Percentiles rank a stretch among this genome's conserved stretches.
These are phyloP conservation scores for Drusus annulatus DNA, from an alignment of 1,140 invertebrate species.

Conservation along the genomic window DNA sequence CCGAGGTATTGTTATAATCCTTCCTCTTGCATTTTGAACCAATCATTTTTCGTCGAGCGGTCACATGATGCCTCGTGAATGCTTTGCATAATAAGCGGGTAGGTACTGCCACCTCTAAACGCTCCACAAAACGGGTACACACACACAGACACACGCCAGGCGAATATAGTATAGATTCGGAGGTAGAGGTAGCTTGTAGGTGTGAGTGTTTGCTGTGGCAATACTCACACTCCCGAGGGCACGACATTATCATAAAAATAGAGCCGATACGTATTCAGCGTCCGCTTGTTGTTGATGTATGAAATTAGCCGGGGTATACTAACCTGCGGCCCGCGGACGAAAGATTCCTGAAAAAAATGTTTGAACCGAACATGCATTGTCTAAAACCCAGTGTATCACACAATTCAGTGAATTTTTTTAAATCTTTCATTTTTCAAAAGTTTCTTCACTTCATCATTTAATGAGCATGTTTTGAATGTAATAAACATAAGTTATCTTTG, in stretches of 20 bases:
- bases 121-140: constrained; percentile 2
- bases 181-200: too few species aligned
- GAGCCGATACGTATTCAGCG: constrained; percentile 25
- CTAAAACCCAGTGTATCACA: too few species aligned
- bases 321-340: neutral
- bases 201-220: neutral
- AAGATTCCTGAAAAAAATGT: neutral
- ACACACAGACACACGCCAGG: constrained; percentile 14
- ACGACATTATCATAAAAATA: constrained; percentile 41
- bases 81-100: constrained; percentile 41
- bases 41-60: constrained; percentile 38
- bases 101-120: constrained; percentile 31
- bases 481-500: too few species aligned
- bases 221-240: constrained; percentile 1
- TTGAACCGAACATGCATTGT: too few species aligned
- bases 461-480: too few species aligned
- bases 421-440: too few species aligned
- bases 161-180: too few species aligned
- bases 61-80: constrained; percentile 30
- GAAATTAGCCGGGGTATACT: constrained; percentile 7
- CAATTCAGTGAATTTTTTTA: too few species aligned
- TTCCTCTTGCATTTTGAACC: constrained; percentile 29
- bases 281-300: constrained; percentile 32
- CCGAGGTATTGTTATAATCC: neutral
- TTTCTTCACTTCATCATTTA: too few species aligned